These are phyloP conservation scores for Callosobruchus maculatus DNA, from an alignment of 2,888 invertebrate species.

Conservation along the genomic window DNA sequence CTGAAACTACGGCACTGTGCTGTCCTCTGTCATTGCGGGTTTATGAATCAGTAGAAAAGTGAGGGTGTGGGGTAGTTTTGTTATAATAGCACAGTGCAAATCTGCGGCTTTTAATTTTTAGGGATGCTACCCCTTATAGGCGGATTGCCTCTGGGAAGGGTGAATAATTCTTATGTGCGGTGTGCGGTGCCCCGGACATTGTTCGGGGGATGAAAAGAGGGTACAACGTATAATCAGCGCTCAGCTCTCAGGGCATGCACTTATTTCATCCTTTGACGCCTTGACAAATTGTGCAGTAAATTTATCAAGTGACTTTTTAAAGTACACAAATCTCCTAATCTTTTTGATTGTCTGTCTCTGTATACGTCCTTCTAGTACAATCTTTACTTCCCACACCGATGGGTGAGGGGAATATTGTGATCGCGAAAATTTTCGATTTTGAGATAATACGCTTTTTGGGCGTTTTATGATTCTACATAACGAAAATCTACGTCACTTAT, in stretches of 20 bases:
- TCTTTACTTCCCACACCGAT: no score
- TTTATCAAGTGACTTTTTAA: not conserved
- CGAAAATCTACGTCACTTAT: no score
- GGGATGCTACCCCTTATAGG: constrained; percentile 48
- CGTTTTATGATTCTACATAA: no score
- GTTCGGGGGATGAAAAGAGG: constrained; percentile 5
- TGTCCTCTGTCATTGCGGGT: constrained; percentile 17
- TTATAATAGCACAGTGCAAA: constrained; percentile 46
- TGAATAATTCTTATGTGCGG: constrained; percentile 45
- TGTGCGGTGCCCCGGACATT: constrained; percentile 24
- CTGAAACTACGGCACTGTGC: not conserved
- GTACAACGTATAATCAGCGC: not conserved
- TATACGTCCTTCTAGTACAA: no score
- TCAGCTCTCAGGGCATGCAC: not conserved
- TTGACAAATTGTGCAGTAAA: not conserved
- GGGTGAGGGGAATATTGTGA: no score
- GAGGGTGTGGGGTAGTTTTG: constrained; percentile 35
- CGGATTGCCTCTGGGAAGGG: constrained; percentile 44
- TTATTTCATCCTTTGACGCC: not conserved
- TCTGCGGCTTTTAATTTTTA: constrained; percentile 51
- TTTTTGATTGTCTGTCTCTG: no score
- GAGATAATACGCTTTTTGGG: no score
- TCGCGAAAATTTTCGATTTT: no score
- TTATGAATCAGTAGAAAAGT: constrained; percentile 28
- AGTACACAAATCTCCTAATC: not conserved